Evolutionary conservation across 2,888 invertebrate genomes (phyloP), one percentile per base, ranked within the genome.

Genomic region (Drosophila gaucha): DNA sequence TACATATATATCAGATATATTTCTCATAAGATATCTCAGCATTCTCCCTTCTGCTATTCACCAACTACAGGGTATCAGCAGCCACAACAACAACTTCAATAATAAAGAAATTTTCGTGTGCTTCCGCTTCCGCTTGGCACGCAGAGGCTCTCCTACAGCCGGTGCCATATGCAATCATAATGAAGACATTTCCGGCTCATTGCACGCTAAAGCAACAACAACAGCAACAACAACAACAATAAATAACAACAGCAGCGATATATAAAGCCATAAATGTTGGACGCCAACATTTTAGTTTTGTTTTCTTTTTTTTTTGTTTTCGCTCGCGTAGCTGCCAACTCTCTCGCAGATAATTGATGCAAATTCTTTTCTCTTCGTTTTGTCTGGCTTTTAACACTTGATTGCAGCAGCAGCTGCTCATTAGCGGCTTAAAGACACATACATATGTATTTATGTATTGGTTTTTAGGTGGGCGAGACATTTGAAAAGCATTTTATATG

Each of bases 131-230:
- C 67, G 73, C 39, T 62, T 58, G 43, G 58, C 59, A 41, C 43
- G 31, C 55, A 39, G n/a, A n/a, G 58, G 14, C 22, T 24, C 36
- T 41, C 31, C 20, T 30, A 31, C 41, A 39, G 51, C 49, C 43
- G 39, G 55, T 67, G 63, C 67, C 78, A 76, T 67, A 76, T 78
- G 82, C 87, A 85, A 79, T 85, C 79, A 86, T 82, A 87, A 87
- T 87, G 88, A 84, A 84, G 84, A 84, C 84, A 84, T 84, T 84
- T 84, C 84, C 79, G 82, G 58, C 78, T 84, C 83, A 84, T 85
- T 87, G 83, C 68, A 67, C 78, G 52, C 47, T 73, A 83, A 68
- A 77, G 71, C 65, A 62, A 67, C 33, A 63, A 47, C 68, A 70
- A 20, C 41, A 55, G n/a, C 26, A 36, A 22, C 22, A 26, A 36